phyloP scores from a whole-genome alignment of 2,797 vertebrate genomes.

The Aselliscus stoliczkanus region DNA sequence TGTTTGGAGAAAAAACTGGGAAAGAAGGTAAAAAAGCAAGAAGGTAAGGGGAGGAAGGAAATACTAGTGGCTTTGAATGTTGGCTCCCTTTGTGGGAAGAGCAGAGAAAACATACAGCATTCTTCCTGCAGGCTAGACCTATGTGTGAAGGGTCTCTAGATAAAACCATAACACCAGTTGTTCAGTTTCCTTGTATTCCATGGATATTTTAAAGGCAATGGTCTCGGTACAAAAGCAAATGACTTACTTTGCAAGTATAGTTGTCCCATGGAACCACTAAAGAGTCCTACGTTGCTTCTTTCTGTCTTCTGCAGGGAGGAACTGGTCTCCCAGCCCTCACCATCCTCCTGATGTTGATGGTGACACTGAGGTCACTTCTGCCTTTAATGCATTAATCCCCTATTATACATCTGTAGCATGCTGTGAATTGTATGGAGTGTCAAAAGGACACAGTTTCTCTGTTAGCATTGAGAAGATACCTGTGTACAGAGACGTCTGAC shows the following conservation, averaged over 20 bases:
- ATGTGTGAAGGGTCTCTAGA: background rate
- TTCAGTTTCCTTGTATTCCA: background rate
- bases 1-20: background rate
- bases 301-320: background rate
- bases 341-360: background rate
- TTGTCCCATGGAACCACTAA: background rate
- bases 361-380: background rate
- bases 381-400: background rate
- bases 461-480: background rate
- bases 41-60: background rate
- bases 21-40: background rate
- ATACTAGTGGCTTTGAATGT: background rate
- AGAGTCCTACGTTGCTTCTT: background rate
- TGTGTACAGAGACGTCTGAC: background rate
- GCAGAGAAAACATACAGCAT: background rate
- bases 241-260: background rate
- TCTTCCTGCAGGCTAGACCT: background rate
- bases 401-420: background rate
- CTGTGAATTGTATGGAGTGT: background rate
- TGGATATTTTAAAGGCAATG: background rate
- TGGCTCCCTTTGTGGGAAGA: background rate
- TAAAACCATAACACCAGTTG: background rate
- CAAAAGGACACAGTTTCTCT: background rate
- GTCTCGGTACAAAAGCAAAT: background rate
- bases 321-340: background rate